Evolutionary conservation across 2,113 vertebrate genomes (phyloP).

Genomic region (Vulpes vulpes): DNA sequence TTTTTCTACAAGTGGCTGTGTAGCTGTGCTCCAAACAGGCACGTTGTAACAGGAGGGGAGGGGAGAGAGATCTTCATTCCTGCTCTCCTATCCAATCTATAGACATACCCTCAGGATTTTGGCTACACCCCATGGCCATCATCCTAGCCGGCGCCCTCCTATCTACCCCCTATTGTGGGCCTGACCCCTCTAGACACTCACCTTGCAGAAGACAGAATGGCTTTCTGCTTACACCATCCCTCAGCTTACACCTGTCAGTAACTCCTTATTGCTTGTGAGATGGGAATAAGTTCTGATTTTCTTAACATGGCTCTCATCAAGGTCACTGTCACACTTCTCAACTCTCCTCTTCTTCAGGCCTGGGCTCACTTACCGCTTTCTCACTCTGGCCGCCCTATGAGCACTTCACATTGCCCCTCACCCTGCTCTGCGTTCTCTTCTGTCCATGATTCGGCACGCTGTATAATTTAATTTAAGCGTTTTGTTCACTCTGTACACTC

Average conservation of each 20-base stretch:
- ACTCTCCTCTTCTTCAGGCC: background rate
- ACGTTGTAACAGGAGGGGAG: fast-evolving
- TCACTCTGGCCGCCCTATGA: background rate
- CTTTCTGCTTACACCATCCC: background rate
- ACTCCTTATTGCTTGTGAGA: background rate
- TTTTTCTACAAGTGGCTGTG: background rate
- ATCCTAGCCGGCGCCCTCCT: background rate
- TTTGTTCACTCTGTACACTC: background rate
- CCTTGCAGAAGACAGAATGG: background rate
- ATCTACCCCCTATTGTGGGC: background rate
- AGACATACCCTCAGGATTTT: background rate
- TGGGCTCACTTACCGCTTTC: background rate
- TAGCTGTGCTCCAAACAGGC: too few relatives aligned
- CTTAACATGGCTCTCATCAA: background rate
- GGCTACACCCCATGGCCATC: background rate
- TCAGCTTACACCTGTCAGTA: background rate
- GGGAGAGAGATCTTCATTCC: background rate
- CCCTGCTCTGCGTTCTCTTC: background rate
- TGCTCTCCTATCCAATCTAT: fast-evolving
- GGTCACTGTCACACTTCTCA: background rate
- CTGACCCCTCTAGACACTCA: background rate
- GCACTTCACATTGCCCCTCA: fast-evolving
- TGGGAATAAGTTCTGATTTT: background rate
- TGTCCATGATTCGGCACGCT: fast-evolving
- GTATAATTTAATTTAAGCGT: fast-evolving